Evolutionary conservation across 2,888 invertebrate genomes (phyloP).

Genomic region (Orthonychiurus folsomi): DNA sequence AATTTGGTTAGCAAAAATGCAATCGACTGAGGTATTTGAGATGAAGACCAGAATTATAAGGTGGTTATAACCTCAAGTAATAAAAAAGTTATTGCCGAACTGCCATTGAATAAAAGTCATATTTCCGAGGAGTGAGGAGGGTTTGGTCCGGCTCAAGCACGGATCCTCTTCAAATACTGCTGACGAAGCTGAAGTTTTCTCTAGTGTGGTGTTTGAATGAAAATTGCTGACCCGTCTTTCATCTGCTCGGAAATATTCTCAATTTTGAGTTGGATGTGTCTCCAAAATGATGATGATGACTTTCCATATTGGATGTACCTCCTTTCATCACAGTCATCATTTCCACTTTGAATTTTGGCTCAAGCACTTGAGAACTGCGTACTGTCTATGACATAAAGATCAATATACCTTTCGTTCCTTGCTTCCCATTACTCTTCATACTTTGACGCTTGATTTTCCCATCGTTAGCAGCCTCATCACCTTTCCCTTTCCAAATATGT

Average conservation of each 20-base stretch:
- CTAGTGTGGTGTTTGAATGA: background rate
- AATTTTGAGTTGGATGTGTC: background rate
- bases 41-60: too few species aligned
- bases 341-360: background rate
- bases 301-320: background rate
- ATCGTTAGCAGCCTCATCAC: background rate
- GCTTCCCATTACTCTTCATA: background rate
- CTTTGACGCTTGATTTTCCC: background rate
- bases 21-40: too few species aligned
- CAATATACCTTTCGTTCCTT: background rate
- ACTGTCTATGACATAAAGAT: background rate
- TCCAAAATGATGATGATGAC: background rate
- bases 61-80: too few species aligned
- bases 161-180: background rate
- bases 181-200: background rate
- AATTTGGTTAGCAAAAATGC: too few species aligned
- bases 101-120: background rate
- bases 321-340: constrained; percentile 1
- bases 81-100: too few species aligned
- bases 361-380: background rate
- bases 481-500: background rate
- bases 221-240: background rate
- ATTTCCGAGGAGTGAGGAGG: background rate
- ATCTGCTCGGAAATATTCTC: background rate
- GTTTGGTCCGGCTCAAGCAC: too few species aligned